A percentile compares a stretch with the other conserved stretches of the same genome.
Evolutionary conservation across 2,113 vertebrate genomes (phyloP).

Genomic region (human (Homo sapiens)): GRCh38 chr1:96182001-96182500

Average conservation of each 20-base stretch:
- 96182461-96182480: too few relatives aligned
- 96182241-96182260: background rate
- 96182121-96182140: background rate
- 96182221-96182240: background rate
- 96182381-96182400: too few relatives aligned
- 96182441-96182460: too few relatives aligned
- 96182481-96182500: too few relatives aligned
- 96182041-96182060: conserved; percentile 74
- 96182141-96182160: background rate
- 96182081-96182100: conserved; percentile 65
- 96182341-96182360: too few relatives aligned
- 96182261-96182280: background rate
- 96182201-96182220: background rate
- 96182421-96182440: too few relatives aligned
- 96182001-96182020: conserved; percentile 75
- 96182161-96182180: conserved; percentile 1
- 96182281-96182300: background rate
- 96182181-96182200: conserved; percentile 22
- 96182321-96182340: background rate
- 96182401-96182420: too few relatives aligned
- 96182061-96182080: conserved; percentile 77
- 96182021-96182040: conserved; percentile 72
- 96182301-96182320: background rate
- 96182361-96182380: too few relatives aligned
- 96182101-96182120: background rate